phyloP scores from a whole-genome alignment of 1,140 invertebrate genomes.

The Magallana ariakensis region DNA sequence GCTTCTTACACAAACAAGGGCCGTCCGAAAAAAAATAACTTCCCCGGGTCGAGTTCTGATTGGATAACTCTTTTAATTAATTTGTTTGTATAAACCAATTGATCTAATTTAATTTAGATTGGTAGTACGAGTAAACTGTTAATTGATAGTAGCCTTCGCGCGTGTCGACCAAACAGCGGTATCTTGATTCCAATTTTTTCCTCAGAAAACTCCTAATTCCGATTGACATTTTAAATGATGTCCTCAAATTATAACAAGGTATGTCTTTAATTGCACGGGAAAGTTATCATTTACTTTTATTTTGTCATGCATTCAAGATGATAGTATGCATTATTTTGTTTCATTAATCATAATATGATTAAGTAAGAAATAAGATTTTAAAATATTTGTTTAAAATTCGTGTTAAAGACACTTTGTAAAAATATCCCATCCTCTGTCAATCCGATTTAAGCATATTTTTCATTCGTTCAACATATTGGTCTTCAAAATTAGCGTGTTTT shows the following conservation, averaged over 20 bases:
- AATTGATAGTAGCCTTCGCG: conserved; percentile 4
- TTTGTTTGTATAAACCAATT: conserved; percentile 32
- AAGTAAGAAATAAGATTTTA: no score
- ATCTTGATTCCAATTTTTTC: neutral
- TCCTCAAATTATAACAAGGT: conserved; percentile 24
- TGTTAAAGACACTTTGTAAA: no score
- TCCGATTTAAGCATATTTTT: no score
- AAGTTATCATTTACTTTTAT: neutral
- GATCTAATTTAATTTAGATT: conserved; percentile 5
- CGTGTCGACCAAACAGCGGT: neutral
- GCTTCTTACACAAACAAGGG: conserved; percentile 12
- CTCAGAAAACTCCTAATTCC: neutral
- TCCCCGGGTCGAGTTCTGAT: neutral
- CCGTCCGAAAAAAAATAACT: neutral
- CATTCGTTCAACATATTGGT: no score
- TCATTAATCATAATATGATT: neutral
- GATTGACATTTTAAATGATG: conserved; percentile 4
- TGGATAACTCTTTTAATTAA: conserved; percentile 22
- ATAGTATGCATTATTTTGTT: neutral
- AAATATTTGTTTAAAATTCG: no score
- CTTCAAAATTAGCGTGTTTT: no score
- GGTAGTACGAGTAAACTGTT: conserved; percentile 11
- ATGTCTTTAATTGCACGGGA: neutral
- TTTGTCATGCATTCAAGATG: neutral
- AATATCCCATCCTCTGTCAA: no score